Base-by-base conservation (phyloP, 23 tunicate genomes). In the Trididemnum nubilum region DNA sequence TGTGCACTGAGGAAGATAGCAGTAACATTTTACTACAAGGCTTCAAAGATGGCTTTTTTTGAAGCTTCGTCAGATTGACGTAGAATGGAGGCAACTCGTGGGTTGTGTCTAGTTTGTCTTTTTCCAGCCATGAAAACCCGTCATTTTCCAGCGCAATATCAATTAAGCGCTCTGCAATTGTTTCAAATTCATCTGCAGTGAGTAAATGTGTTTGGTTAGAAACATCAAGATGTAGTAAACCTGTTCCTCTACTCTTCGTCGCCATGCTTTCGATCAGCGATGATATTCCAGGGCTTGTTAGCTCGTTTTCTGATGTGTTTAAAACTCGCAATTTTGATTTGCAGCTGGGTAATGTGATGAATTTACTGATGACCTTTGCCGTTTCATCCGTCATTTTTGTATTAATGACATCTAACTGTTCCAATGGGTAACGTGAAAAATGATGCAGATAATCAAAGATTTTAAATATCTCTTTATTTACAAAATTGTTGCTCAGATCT, bases 101-200 rank as follows among this genome's bases (percentile, higher is more conserved):
- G 22, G 31, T 33, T 33, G 38, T 30, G 31, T 5, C 37, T 30
- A 30, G 38, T 31, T 33, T 33, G 19, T 63, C 87, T 49, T 51
- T 67, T 73, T 37, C 60, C 31, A 33, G 22, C n/a, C 74, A 67
- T 30, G 29, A 61, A 24, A 22, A 61, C 26, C 29, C 67, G 4
- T 61, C 5, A n/a, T 77, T 70, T 36, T 58, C 3, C 0, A 72
- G 71, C 28, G 78, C 51, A 19, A 73, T 0, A 36, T 52, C 44
- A 27, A 81, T 71, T 33, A 85, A 33, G 22, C 2, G 9, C 36
- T 75, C 35, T 19, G 65, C 76, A 7, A 91, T 32, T 7, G 35
- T 72, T 61, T 85, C 83, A 7, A 86, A 39, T 1, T 81, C 87
- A n/a, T 82, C 87, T 51, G 85, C 97, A 29, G 34, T 38, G n/a